Percentiles rank a stretch among this genome's conserved stretches.
These are phyloP conservation scores for Caenorhabditis sulstoni DNA, from an alignment of 2,888 invertebrate species.

Conservation along the genomic window DNA sequence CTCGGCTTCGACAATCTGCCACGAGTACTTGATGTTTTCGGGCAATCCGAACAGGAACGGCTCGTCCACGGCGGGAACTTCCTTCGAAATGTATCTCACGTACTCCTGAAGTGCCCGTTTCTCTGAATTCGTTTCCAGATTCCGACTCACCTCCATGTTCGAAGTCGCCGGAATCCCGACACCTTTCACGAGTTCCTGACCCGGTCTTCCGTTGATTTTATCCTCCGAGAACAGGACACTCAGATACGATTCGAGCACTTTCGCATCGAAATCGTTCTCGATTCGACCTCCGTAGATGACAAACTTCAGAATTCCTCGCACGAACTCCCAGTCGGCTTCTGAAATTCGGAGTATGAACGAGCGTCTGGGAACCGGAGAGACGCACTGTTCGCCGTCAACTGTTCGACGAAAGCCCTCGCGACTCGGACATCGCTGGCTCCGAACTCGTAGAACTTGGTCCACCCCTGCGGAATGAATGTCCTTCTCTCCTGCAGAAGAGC, in stretches of 20 bases:
- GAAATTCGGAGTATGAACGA: conserved; percentile 12
- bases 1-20: conserved; percentile 86
- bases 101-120: conserved; percentile 62
- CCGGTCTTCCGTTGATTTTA: conserved; percentile 64
- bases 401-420: conserved; percentile 85
- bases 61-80: conserved; percentile 81
- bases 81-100: conserved; percentile 84
- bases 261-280: conserved; percentile 87
- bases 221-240: conserved; percentile 78
- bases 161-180: conserved; percentile 57
- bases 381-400: conserved; percentile 80
- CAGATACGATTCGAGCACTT: conserved; percentile 86
- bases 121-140: neutral
- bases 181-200: conserved; percentile 59
- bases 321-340: conserved; percentile 85
- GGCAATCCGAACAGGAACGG: conserved; percentile 87
- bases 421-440: conserved; percentile 88
- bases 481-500: conserved; percentile 91
- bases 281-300: conserved; percentile 91
- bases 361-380: too few relatives aligned
- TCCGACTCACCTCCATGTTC: conserved; percentile 30
- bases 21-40: conserved; percentile 89
- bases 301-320: conserved; percentile 87
- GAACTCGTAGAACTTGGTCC: conserved; percentile 93
- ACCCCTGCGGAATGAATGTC: conserved; percentile 91